phyloP scores from a whole-genome alignment of 2,113 vertebrate species.

The Boulengerochromis microlepis region DNA sequence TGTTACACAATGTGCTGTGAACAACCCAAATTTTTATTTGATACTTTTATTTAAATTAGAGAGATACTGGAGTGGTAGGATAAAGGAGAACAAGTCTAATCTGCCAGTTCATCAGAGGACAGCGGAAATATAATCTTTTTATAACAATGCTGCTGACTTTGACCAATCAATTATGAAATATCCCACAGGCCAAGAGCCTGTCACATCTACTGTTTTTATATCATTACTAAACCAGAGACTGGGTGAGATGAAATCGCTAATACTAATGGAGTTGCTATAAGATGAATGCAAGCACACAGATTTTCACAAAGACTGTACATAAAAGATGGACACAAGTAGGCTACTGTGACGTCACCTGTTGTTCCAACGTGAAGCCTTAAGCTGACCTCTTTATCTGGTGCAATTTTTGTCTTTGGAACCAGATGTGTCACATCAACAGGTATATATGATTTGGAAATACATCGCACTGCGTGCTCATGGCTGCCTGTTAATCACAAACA shows the following conservation, averaged over 20 bases:
- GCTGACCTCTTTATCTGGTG: not conserved
- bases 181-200: not conserved
- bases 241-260: not conserved
- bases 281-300: not conserved
- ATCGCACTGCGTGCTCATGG: not conserved
- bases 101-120: conserved; percentile 23
- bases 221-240: not conserved
- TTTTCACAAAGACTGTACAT: not conserved
- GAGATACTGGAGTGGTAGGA: not conserved
- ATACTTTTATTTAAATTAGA: not conserved
- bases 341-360: not conserved
- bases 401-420: not conserved
- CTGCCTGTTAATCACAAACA: not conserved
- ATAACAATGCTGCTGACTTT: not conserved
- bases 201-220: not conserved
- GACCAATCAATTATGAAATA: conserved; percentile 27
- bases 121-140: not conserved
- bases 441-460: not conserved
- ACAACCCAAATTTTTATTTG: not conserved
- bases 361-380: not conserved
- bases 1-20: not conserved
- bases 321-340: not conserved
- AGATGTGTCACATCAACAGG: not conserved
- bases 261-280: not conserved
- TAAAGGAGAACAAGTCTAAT: conserved; percentile 11